Conservation (phyloP, 2,113 vertebrate species). For the Sinocyclocheilus grahami region DNA sequence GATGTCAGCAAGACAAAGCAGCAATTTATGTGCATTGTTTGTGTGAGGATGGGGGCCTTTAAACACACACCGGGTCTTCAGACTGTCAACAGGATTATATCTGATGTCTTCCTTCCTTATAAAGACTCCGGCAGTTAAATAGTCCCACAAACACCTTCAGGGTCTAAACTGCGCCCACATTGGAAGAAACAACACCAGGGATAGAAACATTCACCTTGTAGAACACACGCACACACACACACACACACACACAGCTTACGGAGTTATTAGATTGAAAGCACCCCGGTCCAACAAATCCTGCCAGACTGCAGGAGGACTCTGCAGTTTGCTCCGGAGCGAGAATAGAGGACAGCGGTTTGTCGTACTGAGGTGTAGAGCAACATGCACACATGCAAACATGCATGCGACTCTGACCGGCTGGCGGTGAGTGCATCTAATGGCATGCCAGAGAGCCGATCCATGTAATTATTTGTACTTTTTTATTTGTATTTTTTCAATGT, state of each 20-base stretch:
- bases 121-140: not conserved
- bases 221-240: constrained; percentile 11
- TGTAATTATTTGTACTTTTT: not conserved
- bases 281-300: not conserved
- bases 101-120: not conserved
- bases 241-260: no score
- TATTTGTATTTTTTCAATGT: not conserved
- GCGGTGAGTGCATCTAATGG: not conserved
- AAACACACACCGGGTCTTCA: constrained; percentile 49
- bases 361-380: not conserved
- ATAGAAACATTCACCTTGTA: constrained; percentile 7
- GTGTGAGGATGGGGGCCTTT: constrained; percentile 45
- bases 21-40: not conserved
- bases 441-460: no score
- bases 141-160: not conserved
- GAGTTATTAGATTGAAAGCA: constrained; percentile 36
- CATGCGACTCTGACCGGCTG: not conserved
- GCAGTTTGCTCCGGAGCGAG: not conserved
- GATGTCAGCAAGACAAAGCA: no score
- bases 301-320: not conserved
- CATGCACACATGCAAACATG: constrained; percentile 1
- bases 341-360: no score
- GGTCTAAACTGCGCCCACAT: not conserved
- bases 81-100: not conserved
- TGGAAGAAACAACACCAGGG: not conserved